A percentile compares a stretch with the other conserved stretches of the same genome.
phyloP scores from a whole-genome alignment of 2,888 invertebrate species.

The Homarus gammarus region DNA sequence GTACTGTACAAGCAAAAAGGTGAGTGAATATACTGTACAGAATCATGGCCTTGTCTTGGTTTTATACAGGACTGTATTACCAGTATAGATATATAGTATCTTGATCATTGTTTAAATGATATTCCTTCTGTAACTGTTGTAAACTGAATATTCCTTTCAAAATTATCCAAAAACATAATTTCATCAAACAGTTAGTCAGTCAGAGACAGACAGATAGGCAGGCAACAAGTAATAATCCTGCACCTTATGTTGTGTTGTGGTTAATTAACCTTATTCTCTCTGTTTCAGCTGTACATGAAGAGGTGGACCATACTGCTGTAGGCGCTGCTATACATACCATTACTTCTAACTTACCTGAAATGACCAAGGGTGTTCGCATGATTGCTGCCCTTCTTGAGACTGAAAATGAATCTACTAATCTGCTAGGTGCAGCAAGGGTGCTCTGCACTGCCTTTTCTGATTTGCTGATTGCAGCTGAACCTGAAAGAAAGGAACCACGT shows the following conservation, averaged over 20 bases:
- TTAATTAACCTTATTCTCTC: conserved; percentile 1
- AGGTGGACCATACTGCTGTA: conserved; percentile 85
- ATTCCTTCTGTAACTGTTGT: too few relatives aligned
- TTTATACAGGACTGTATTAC: too few relatives aligned
- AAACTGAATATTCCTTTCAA: too few relatives aligned
- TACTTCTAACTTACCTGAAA: conserved; percentile 96
- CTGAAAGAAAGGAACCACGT: conserved; percentile 93
- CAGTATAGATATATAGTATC: too few relatives aligned
- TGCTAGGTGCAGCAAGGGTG: conserved; percentile 94
- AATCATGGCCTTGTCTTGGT: too few relatives aligned
- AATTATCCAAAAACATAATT: too few relatives aligned
- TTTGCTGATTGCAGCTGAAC: conserved; percentile 96
- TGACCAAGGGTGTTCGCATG: conserved; percentile 94
- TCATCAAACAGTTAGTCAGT: background rate
- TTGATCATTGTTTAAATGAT: too few relatives aligned
- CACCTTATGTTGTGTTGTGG: too few relatives aligned
- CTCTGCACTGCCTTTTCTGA: conserved; percentile 97
- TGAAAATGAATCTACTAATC: conserved; percentile 89
- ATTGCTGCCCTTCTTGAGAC: conserved; percentile 95
- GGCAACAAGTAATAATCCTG: too few relatives aligned
- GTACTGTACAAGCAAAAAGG: too few relatives aligned
- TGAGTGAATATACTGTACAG: too few relatives aligned
- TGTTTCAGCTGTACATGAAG: conserved; percentile 85
- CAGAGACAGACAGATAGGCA: too few relatives aligned
- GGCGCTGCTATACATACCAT: conserved; percentile 97